These are phyloP conservation scores for Ochotona curzoniae DNA, from an alignment of 2,113 vertebrate genomes.

Conservation along the genomic window DNA sequence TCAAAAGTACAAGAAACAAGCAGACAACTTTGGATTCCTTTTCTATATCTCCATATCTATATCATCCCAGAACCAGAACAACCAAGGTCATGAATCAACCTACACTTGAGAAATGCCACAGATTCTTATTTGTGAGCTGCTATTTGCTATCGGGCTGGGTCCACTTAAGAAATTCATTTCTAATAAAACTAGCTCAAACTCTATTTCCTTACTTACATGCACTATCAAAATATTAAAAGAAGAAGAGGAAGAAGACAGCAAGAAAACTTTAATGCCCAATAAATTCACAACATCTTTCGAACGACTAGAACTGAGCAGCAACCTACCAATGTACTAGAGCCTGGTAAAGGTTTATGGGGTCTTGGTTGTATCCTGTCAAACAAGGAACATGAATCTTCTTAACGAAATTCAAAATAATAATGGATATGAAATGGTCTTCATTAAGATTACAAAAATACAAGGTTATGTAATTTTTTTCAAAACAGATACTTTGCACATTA, in stretches of 20 bases:
- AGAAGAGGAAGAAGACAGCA: background rate
- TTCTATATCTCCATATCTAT: slow-evolving; percentile 44
- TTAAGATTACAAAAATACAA: slow-evolving; percentile 5
- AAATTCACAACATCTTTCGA: slow-evolving; percentile 45
- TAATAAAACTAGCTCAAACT: too few relatives aligned
- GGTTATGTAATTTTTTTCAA: background rate
- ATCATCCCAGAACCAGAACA: slow-evolving; percentile 44
- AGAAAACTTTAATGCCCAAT: slow-evolving; percentile 45
- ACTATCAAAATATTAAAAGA: too few relatives aligned
- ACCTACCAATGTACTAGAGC: slow-evolving; percentile 11
- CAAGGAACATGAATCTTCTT: background rate
- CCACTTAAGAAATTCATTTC: too few relatives aligned
- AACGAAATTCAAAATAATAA: slow-evolving; percentile 50
- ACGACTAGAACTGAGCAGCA: slow-evolving; percentile 9
- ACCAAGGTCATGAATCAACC: slow-evolving; percentile 6
- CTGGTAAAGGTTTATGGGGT: background rate
- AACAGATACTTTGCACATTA: slow-evolving; percentile 1
- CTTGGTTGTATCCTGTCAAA: slow-evolving; percentile 14
- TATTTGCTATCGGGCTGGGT: too few relatives aligned
- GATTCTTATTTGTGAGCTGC: background rate
- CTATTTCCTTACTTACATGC: too few relatives aligned
- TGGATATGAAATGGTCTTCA: slow-evolving; percentile 44
- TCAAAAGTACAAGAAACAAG: slow-evolving; percentile 60
- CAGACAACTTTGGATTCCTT: slow-evolving; percentile 35
- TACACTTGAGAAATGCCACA: slow-evolving; percentile 12